Evolutionary conservation across 2,113 vertebrate genomes (phyloP), one percentile per base, ranked within the genome.

Genomic region (Grantiella picta): DNA sequence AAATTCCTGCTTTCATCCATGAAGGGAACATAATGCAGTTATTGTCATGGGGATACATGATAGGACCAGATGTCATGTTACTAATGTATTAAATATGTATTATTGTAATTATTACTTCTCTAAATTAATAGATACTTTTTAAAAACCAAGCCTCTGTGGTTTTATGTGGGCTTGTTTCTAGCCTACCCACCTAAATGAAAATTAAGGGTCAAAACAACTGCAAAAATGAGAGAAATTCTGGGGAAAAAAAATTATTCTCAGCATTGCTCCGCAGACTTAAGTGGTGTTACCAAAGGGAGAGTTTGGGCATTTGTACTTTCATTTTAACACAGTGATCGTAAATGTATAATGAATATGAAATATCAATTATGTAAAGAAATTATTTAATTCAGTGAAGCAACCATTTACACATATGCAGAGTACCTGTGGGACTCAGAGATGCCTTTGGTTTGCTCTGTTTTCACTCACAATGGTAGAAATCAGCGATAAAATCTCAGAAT

Each of bases 341-440:
- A 84, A 60, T 90, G 40, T 28, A 61, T 82, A 64, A 68, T 87
- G n/a, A 78, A 57, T 45, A 90, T 22, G 28, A 89, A 93, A 87
- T 59, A 84, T 81, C 33, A 73, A 61, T 89, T 91, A 85, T 79
- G 73, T 45, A 91, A 93, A 83, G 23, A 73, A 75, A 59, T 90
- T 73, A 66, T 47, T 96, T 64, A 52, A n/a, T 47, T 93, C 89
- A 69, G 33, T 70, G 56, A 94, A 92, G 59, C 75, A 95, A 47
- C 33, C 77, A 47, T 72, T 92, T 81, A 27, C 1, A 10, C 28
- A 54, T 27, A 20, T 23, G 36, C 31, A 69, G 50, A 78, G 78
- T 53, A 36, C 54, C 42, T 28, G 12, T 36, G 50, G 38, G 36
- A 60, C 24, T n/a, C 40, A 12, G 47, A 49, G 49, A 61, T 76